Percentiles rank a stretch among this genome's conserved stretches.
These are phyloP conservation scores for Coracopsis vasa DNA, from an alignment of 2,113 vertebrate species.

Conservation along the genomic window DNA sequence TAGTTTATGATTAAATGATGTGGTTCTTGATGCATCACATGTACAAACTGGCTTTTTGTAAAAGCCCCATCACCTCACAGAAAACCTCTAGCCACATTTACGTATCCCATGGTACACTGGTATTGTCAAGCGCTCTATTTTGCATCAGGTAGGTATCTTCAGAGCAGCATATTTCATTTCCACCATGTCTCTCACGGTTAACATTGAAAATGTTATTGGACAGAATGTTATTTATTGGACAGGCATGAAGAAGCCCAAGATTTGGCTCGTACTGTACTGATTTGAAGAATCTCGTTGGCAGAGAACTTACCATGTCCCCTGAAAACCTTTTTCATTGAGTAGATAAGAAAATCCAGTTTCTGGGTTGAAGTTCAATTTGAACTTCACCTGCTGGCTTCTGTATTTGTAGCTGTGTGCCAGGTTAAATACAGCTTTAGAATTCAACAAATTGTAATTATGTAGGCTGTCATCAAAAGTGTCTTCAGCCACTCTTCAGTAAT, in stretches of 20 bases:
- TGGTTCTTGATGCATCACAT: background rate
- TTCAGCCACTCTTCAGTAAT: background rate
- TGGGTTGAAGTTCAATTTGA: background rate
- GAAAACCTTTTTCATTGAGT: background rate
- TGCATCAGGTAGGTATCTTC: background rate
- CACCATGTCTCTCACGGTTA: accelerated
- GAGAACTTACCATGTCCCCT: background rate
- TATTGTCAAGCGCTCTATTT: background rate
- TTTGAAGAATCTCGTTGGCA: background rate
- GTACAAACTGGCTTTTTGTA: background rate
- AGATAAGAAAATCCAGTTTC: background rate
- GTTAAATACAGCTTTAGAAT: background rate
- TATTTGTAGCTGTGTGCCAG: background rate
- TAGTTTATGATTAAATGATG: background rate
- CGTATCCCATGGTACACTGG: accelerated
- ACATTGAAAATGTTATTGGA: background rate
- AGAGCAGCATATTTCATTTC: background rate
- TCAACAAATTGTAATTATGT: background rate
- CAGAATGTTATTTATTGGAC: background rate
- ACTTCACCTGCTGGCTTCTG: background rate
- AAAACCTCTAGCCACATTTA: background rate
- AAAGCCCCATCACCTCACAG: too few relatives aligned
- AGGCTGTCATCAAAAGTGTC: background rate
- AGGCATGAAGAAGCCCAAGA: background rate
- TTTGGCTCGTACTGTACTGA: background rate